phyloP scores from a whole-genome alignment of 2,888 invertebrate genomes.

The Leptura quadrifasciata region DNA sequence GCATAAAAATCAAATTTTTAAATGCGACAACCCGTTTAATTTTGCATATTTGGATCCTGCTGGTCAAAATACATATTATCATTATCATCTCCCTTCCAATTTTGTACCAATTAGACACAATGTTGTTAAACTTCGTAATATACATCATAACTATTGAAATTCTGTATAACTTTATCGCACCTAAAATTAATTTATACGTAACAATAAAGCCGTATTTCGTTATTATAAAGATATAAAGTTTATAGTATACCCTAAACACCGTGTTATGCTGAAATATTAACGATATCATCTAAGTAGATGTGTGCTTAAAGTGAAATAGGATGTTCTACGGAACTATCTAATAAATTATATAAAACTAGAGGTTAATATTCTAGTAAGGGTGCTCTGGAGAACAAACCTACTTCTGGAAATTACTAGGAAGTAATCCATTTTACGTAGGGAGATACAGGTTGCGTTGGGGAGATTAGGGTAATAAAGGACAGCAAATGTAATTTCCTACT shows the following conservation, averaged over 20 bases:
- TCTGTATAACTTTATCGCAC: too few species aligned
- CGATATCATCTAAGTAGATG: background rate
- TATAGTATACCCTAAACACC: background rate
- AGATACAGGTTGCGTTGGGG: background rate
- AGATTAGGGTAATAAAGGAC: background rate
- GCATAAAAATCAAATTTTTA: too few species aligned
- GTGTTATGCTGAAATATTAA: slow-evolving; percentile 8
- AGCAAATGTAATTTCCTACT: too few species aligned
- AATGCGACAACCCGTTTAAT: too few species aligned
- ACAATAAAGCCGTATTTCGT: background rate
- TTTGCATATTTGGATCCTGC: too few species aligned
- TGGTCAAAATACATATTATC: too few species aligned
- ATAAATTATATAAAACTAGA: slow-evolving; percentile 12
- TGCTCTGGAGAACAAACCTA: slow-evolving; percentile 7
- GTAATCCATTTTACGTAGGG: background rate
- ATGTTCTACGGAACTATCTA: background rate
- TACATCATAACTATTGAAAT: too few species aligned
- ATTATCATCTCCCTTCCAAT: too few species aligned
- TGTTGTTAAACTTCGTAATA: too few species aligned
- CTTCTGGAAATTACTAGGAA: background rate
- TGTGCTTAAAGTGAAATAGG: slow-evolving; percentile 12
- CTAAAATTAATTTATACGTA: background rate
- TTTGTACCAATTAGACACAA: too few species aligned
- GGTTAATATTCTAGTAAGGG: slow-evolving; percentile 4
- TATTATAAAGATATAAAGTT: background rate